These are phyloP conservation scores for Apteryx mantelli DNA, from an alignment of 2,113 vertebrate genomes.

Conservation along the genomic window DNA sequence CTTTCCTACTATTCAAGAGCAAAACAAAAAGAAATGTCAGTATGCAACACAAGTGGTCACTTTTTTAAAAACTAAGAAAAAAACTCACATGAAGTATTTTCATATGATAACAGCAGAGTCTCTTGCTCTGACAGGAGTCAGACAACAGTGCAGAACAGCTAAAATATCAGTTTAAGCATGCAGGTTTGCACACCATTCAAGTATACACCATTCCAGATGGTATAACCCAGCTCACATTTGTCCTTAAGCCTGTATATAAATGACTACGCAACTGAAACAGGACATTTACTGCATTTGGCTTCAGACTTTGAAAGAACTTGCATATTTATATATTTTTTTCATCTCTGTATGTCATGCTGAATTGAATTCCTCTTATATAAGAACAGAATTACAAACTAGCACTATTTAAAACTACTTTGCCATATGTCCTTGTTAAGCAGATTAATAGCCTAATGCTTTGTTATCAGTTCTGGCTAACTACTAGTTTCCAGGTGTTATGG, in stretches of 20 bases:
- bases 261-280: neutral
- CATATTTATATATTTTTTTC: neutral
- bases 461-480: constrained; percentile 48
- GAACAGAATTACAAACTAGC: constrained; percentile 26
- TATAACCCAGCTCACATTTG: neutral
- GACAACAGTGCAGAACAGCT: neutral
- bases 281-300: neutral
- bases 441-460: constrained; percentile 50
- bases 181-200: neutral
- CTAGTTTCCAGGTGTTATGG: neutral
- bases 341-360: neutral
- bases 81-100: neutral
- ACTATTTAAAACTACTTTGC: constrained; percentile 54
- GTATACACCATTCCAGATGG: neutral
- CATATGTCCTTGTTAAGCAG: constrained; percentile 41
- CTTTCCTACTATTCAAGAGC: neutral
- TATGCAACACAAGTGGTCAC: neutral
- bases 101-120: neutral
- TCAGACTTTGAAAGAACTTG: neutral
- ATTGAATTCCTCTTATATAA: constrained; percentile 29
- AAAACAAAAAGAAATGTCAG: neutral
- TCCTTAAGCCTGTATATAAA: neutral
- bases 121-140: neutral
- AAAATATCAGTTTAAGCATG: neutral
- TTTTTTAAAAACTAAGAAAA: neutral